These are phyloP conservation scores for Scaptodrosophila lebanonensis DNA, from an alignment of 1,140 invertebrate genomes.

Conservation along the genomic window DNA sequence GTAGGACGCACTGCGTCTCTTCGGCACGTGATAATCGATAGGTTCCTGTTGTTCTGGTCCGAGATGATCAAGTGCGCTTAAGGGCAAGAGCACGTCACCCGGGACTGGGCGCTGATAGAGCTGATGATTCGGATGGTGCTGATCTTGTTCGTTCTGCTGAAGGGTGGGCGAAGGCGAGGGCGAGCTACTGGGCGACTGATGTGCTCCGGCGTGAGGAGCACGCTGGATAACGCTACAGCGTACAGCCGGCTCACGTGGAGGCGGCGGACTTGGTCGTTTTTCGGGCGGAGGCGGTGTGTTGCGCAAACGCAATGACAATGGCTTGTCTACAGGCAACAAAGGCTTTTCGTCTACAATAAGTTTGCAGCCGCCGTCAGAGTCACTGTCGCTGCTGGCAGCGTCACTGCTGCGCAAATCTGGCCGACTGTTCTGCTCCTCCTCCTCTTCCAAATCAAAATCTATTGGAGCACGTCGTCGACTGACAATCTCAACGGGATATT, in stretches of 20 bases:
- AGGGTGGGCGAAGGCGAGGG: no score
- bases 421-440: slow-evolving; percentile 48
- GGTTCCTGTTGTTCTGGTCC: slow-evolving; percentile 87
- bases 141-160: slow-evolving; percentile 54
- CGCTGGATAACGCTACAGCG: slow-evolving; percentile 89
- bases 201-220: slow-evolving; percentile 80
- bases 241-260: slow-evolving; percentile 77
- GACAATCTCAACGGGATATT: slow-evolving; percentile 81
- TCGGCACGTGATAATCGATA: slow-evolving; percentile 91
- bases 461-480: slow-evolving; percentile 12
- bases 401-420: slow-evolving; percentile 7
- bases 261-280: slow-evolving; percentile 78
- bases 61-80: slow-evolving; percentile 75
- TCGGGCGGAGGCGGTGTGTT: slow-evolving; percentile 78
- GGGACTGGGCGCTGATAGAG: slow-evolving; percentile 61
- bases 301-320: slow-evolving; percentile 62
- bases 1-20: slow-evolving; percentile 83
- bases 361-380: slow-evolving; percentile 70
- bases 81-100: slow-evolving; percentile 65
- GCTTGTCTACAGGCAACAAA: slow-evolving; percentile 77
- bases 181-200: slow-evolving; percentile 42
- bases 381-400: slow-evolving; percentile 30
- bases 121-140: slow-evolving; percentile 69
- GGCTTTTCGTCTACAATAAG: slow-evolving; percentile 78
- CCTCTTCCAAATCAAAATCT: slow-evolving; percentile 1